These are phyloP conservation scores for Scarus forsteni DNA, from an alignment of 2,797 vertebrate species.

Conservation along the genomic window DNA sequence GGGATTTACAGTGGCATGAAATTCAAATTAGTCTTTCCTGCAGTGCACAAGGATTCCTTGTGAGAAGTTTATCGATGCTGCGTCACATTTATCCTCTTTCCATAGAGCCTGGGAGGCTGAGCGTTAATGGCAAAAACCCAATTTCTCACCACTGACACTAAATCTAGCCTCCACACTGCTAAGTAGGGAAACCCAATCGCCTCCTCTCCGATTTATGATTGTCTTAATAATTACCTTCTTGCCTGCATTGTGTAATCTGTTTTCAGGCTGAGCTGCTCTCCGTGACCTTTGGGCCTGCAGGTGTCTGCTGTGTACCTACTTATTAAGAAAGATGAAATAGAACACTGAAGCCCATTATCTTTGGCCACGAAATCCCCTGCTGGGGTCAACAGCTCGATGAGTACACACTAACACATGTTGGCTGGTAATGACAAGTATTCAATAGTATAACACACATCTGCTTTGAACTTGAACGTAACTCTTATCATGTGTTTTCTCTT, in stretches of 20 bases:
- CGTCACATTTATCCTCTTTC: constrained; percentile 51
- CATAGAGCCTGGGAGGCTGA: constrained; percentile 40
- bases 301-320: constrained; percentile 71
- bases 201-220: constrained; percentile 76
- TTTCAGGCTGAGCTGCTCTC: constrained; percentile 73
- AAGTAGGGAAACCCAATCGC: constrained; percentile 62
- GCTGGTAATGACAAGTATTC: constrained; percentile 25
- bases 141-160: constrained; percentile 58
- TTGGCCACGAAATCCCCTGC: constrained; percentile 59
- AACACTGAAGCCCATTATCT: constrained; percentile 81
- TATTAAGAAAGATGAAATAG: constrained; percentile 78
- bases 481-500: constrained; percentile 45
- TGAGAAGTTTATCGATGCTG: constrained; percentile 14
- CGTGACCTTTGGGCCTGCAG: constrained; percentile 72
- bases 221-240: constrained; percentile 80
- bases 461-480: constrained; percentile 43
- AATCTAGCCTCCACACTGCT: constrained; percentile 50
- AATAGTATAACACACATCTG: constrained; percentile 10
- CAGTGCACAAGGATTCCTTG: constrained; percentile 16
- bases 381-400: constrained; percentile 75
- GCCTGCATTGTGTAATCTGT: constrained; percentile 77
- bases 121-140: constrained; percentile 56
- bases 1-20: constrained; percentile 16
- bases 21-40: constrained; percentile 18
- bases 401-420: constrained; percentile 25